Evolutionary conservation across 2,888 invertebrate species (phyloP), one percentile per base, ranked within the genome.

Genomic region (Enchytraeus crypticus): DNA sequence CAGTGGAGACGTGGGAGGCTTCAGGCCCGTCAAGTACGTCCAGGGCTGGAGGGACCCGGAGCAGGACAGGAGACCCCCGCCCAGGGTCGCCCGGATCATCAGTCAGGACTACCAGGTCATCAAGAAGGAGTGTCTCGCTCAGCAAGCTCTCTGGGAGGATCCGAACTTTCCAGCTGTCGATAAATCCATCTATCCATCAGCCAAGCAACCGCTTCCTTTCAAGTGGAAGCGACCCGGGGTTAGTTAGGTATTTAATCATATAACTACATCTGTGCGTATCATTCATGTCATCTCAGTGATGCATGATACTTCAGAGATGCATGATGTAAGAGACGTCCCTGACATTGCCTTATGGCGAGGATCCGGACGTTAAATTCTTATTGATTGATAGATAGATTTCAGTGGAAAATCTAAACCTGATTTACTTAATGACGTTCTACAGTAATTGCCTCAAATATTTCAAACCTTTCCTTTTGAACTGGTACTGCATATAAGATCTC

Each of bases 161-260:
- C 88, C 89, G 0, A 87, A 90, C 73, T 95, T 95, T 78, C 89
- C 88, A 0, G 88, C 92, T 0, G 81, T 81, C 30, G 87, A 91
- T 78, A 82, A 85, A 56, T 88, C 90, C 53, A 82, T 93, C 45
- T 90, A 87, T 82, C 95, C 85, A 81, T 92, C 90, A 74, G 85
- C 85, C 71, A 82, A 86, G 30, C 5, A n/a, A 8, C 1, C 38
- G 33, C 86, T 92, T 14, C 88, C 89, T 70, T 87, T 93, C 71
- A 88, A 91, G 79, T 98, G 98, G 97, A 84, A 86, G 71, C 83
- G 97, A 68, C 97, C 97, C 26, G 84, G 85, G 55, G 78, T 78
- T 66, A 70, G 77, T 71, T 2, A 14, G 27, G n/a, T n/a, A n/a
- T n/a, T n/a, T n/a, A n/a, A n/a, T n/a, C n/a, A n/a, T n/a, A n/a